A percentile compares a stretch with the other conserved stretches of the same genome.
Evolutionary conservation across 2,888 invertebrate genomes (phyloP).

Genomic region (Leistus spinibarbis): DNA sequence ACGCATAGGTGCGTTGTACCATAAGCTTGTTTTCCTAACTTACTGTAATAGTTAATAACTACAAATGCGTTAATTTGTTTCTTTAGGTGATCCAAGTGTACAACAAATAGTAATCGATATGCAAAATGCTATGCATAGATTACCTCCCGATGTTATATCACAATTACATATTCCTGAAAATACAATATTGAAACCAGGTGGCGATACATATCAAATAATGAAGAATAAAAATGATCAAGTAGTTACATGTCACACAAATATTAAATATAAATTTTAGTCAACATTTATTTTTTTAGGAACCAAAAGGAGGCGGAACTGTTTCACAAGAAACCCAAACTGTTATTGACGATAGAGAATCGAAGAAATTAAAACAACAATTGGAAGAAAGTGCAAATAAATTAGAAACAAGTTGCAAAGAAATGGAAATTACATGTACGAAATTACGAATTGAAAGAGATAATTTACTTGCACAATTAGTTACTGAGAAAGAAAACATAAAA

Average conservation of each 20-base stretch:
- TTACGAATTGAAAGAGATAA: constrained; percentile 53
- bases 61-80: neutral
- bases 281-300: constrained; percentile 2
- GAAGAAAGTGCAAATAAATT: constrained; percentile 53
- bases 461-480: constrained; percentile 49
- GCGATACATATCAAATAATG: neutral
- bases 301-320: constrained; percentile 16
- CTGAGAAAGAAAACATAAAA: constrained; percentile 49
- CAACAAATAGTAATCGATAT: constrained; percentile 54
- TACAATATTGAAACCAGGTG: neutral
- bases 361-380: constrained; percentile 52
- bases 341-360: constrained; percentile 48
- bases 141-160: constrained; percentile 51
- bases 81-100: constrained; percentile 50
- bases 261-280: neutral
- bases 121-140: constrained; percentile 53
- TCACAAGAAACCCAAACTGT: constrained; percentile 47
- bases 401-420: constrained; percentile 52
- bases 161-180: constrained; percentile 1
- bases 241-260: neutral
- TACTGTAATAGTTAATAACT: too few species aligned
- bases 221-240: neutral
- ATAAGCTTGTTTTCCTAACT: too few species aligned
- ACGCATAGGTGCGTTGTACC: too few species aligned
- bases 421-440: constrained; percentile 52